These are phyloP conservation scores for Apogon hyalosoma DNA, from an alignment of 2,797 vertebrate species.

Conservation along the genomic window DNA sequence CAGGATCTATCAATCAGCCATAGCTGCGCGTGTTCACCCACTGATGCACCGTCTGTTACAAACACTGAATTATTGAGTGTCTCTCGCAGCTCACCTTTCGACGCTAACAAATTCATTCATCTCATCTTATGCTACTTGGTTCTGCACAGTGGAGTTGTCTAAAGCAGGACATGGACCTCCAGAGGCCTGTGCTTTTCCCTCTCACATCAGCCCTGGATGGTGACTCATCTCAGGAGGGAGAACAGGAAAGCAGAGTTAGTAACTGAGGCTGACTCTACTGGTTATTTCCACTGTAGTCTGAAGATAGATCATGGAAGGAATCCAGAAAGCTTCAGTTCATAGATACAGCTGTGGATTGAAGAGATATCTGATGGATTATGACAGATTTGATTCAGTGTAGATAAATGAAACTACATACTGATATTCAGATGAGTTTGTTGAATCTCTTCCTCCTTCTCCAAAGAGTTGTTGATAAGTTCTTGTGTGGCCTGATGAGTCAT, in stretches of 20 bases:
- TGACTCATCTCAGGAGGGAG: constrained; percentile 9
- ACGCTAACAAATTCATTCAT: constrained; percentile 83
- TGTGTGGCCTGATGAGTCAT: constrained; percentile 39
- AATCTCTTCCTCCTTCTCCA: constrained; percentile 23
- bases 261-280: constrained; percentile 13
- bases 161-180: constrained; percentile 14
- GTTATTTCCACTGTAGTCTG: neutral
- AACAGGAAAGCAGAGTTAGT: neutral
- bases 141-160: constrained; percentile 44
- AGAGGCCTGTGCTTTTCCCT: constrained; percentile 18
- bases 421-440: neutral
- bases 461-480: neutral
- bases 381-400: neutral
- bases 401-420: neutral
- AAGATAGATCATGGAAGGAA: constrained; percentile 3
- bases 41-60: constrained; percentile 87
- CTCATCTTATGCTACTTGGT: constrained; percentile 52
- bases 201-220: constrained; percentile 26
- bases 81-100: constrained; percentile 82
- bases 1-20: constrained; percentile 73
- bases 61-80: constrained; percentile 87
- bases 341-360: neutral
- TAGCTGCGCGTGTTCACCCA: constrained; percentile 65
- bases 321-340: neutral
- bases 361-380: neutral